phyloP scores from a whole-genome alignment of 2,888 invertebrate genomes.

The Monoplex corrugatus region DNA sequence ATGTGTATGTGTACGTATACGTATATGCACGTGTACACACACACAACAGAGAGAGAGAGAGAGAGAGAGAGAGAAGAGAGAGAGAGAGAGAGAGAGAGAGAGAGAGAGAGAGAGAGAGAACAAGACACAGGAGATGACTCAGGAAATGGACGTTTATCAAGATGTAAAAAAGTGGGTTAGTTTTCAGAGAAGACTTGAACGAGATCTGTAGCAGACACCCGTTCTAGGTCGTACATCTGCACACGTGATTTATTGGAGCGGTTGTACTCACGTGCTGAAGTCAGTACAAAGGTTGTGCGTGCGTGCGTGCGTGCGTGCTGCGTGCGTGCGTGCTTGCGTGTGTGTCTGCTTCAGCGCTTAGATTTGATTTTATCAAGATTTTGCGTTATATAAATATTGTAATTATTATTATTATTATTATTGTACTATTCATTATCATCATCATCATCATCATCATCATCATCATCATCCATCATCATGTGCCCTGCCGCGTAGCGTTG shows the following conservation, averaged over 20 bases:
- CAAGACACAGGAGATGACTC: too few species aligned
- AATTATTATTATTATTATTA: neutral
- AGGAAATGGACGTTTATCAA: too few species aligned
- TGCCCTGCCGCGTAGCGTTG: too few species aligned
- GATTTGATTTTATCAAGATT: neutral
- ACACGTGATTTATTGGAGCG: too few species aligned
- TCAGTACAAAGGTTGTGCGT: neutral
- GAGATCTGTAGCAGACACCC: too few species aligned
- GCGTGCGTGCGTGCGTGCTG: neutral
- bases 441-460: too few species aligned
- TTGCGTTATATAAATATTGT: neutral
- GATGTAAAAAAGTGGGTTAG: too few species aligned
- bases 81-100: neutral
- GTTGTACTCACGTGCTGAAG: too few species aligned
- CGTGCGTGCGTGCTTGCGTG: neutral
- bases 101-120: too few species aligned
- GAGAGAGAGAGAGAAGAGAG: neutral
- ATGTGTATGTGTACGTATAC: neutral
- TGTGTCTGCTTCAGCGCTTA: neutral
- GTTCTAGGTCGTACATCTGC: too few species aligned
- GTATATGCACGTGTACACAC: neutral
- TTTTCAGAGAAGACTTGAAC: too few species aligned
- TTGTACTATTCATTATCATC: neutral
- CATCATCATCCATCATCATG: too few species aligned
- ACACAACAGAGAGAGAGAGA: neutral